Percentiles rank a stretch among this genome's conserved stretches.
These are phyloP conservation scores for Petrolisthes cinctipes DNA, from an alignment of 2,888 invertebrate species.

Conservation along the genomic window DNA sequence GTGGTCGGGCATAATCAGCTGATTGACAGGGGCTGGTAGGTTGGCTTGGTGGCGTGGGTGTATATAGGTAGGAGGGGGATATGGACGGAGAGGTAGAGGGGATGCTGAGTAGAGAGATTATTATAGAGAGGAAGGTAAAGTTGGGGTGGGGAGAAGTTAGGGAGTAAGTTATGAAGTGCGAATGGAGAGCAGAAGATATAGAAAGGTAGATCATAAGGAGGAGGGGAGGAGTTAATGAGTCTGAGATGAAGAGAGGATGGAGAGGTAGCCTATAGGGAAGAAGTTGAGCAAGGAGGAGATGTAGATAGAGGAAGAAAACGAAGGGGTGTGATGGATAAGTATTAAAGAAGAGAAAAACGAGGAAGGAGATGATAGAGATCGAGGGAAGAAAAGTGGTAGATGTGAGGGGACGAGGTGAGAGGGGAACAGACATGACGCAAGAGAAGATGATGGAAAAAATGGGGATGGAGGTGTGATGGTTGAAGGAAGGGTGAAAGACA, in stretches of 20 bases:
- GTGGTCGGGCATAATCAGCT: too few relatives aligned
- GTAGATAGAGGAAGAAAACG: neutral
- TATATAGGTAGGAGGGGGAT: neutral
- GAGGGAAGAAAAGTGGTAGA: neutral
- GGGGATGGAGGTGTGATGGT: neutral
- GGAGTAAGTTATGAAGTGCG: neutral
- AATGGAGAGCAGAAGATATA: neutral
- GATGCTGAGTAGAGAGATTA: neutral
- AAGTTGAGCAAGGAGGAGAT: neutral
- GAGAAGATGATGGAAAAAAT: neutral
- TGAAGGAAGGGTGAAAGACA: neutral
- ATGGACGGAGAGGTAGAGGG: neutral
- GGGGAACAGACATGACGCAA: neutral
- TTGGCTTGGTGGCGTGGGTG: too few relatives aligned
- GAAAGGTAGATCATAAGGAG: neutral
- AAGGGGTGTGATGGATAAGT: neutral
- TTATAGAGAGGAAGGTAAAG: neutral
- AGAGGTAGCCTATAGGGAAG: neutral
- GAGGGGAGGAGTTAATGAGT: neutral
- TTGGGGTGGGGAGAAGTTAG: neutral
- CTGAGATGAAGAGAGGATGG: too few relatives aligned
- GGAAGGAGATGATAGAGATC: too few relatives aligned
- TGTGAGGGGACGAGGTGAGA: neutral
- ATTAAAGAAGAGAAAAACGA: neutral
- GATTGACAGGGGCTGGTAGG: too few relatives aligned